These are phyloP conservation scores for Drepana falcataria DNA, from an alignment of 2,888 invertebrate genomes.

Conservation along the genomic window DNA sequence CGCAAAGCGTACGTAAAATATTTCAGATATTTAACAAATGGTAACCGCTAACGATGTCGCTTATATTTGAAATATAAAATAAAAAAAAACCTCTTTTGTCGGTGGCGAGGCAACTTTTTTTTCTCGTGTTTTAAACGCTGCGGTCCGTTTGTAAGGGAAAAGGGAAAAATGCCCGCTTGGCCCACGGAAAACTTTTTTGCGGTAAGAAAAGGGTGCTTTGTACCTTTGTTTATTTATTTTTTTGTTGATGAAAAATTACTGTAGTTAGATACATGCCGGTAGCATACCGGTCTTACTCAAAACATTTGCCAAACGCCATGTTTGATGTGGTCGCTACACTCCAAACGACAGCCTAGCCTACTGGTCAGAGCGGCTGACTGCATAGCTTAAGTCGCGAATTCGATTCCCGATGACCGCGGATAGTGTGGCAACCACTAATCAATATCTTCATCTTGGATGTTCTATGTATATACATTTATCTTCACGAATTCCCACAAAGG, in stretches of 20 bases:
- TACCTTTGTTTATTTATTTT: slow-evolving; percentile 36
- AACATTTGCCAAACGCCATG: too few species aligned
- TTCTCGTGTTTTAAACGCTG: slow-evolving; percentile 50
- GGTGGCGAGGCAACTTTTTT: slow-evolving; percentile 64
- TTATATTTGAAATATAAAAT: slow-evolving; percentile 72
- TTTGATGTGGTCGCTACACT: too few species aligned
- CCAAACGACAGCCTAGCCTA: too few species aligned
- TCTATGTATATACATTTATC: too few species aligned
- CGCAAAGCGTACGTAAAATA: slow-evolving; percentile 51
- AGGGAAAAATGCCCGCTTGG: slow-evolving; percentile 67
- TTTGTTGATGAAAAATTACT: slow-evolving; percentile 27
- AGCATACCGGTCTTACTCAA: not conserved
- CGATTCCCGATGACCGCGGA: too few species aligned
- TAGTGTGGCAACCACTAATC: too few species aligned
- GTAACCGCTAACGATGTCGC: slow-evolving; percentile 74
- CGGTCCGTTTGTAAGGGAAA: slow-evolving; percentile 68
- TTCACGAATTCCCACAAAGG: too few species aligned
- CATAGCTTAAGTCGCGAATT: too few species aligned
- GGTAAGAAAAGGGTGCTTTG: slow-evolving; percentile 76
- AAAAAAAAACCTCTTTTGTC: slow-evolving; percentile 68
- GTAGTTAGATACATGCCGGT: not conserved
- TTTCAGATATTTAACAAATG: slow-evolving; percentile 74
- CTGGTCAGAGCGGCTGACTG: too few species aligned
- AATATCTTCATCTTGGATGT: too few species aligned
- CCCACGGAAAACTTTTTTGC: slow-evolving; percentile 69